phyloP scores from a whole-genome alignment of 2,888 invertebrate species.

The Agrochola lota region DNA sequence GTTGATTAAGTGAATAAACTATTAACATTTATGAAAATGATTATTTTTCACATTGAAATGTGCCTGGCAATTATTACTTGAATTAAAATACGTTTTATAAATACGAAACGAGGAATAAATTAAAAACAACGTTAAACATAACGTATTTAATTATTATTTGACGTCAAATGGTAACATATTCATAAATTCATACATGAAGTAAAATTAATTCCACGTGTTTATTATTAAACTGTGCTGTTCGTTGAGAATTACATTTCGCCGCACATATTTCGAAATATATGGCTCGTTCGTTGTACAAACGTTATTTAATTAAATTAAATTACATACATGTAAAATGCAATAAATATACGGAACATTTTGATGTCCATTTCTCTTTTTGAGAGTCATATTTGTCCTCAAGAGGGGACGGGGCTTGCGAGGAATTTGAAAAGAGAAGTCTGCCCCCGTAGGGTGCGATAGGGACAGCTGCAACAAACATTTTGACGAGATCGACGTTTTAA shows the following conservation, averaged over 20 bases:
- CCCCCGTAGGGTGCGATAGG: too few relatives aligned
- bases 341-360: background rate
- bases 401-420: too few relatives aligned
- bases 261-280: constrained; percentile 17
- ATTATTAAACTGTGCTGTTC: background rate
- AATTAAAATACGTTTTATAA: background rate
- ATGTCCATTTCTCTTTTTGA: background rate
- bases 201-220: constrained; percentile 11
- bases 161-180: constrained; percentile 36
- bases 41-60: background rate
- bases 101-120: constrained; percentile 11
- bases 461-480: too few relatives aligned
- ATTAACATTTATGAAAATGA: background rate
- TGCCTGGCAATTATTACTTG: background rate
- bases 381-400: background rate
- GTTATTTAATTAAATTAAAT: constrained; percentile 20
- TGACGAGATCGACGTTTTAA: too few relatives aligned
- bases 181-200: constrained; percentile 27
- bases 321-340: constrained; percentile 3
- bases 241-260: background rate
- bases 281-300: constrained; percentile 1
- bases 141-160: constrained; percentile 24
- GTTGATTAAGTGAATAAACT: background rate
- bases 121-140: constrained; percentile 25
- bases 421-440: too few relatives aligned